Base-by-base conservation (phyloP, 1,140 invertebrate genomes). In the Odontomachus brunneus region DNA sequence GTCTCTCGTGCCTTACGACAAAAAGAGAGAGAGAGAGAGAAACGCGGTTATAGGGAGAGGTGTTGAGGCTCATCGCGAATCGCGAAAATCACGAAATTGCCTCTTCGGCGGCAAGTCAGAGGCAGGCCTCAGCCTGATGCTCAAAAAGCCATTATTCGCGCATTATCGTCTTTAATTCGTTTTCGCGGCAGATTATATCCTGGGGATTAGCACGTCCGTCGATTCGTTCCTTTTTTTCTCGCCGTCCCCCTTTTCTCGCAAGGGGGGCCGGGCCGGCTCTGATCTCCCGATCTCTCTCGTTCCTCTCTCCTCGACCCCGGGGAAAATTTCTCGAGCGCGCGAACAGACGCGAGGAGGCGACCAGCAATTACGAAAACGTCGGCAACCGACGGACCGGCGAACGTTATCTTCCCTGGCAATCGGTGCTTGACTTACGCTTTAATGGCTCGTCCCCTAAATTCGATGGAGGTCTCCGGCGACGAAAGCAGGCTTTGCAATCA, bases 131-230 rank as follows among this genome's bases (percentile, higher is more conserved):
- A 62, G 57, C 78, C 69, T n/a, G 83, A 87, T 88, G 65, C 85
- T 91, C 87, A 87, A 89, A 87, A 90, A 84, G 85, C 88, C 83
- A 90, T 90, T 91, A 90, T 90, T 88, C 87, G 78, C 69, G 74
- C 80, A 84, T 88, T 89, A 90, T 90, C 86, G 71, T 90, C 88
- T 90, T 90, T 90, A 90, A 90, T 91, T 91, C 84, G 88, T 87
- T 89, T 78, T 82, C 88, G 75, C 67, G 59, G 65, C 63, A 59
- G 75, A 89, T 89, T 83, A 81, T 86, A 82, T 87, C 78, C 60
- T 63, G 33, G 59, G 75, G 87, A 89, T 89, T 88, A 89, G 69
- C 60, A 60, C 62, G 75, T 88, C 67, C 85, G 51, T 51, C 53
- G 48, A 57, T 76, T 57, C 48, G 44, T 69, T 48, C 53, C 17